Base-by-base conservation (phyloP, 2,888 invertebrate species). In the Agrochola circellaris region DNA sequence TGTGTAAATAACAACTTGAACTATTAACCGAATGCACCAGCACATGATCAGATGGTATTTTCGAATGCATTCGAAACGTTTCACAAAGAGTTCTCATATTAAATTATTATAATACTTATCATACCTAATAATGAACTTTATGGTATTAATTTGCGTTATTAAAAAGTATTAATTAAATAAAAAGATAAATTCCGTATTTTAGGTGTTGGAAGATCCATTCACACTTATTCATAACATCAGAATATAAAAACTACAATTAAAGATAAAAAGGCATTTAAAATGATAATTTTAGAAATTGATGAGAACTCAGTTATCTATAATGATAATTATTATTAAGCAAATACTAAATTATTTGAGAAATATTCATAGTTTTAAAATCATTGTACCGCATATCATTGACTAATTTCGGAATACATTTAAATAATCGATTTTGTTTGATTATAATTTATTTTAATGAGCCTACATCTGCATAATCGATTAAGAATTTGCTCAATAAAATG, bases 401-500 rank as follows among this genome's bases (percentile, higher is more conserved):
- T n/a, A 45, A 72, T 65, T 54, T 73, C 13, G 4, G 60, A 67
- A 73, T 30, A 73, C 6, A 73, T 79, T 79, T 73, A 23, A 73
- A 79, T 79, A 79, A 65, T 71, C 48, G 48, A 78, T 78, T 60
- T 72, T 54, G 7, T 6, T 34, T n/a, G 20, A 48, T 60, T 38
- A 45, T 20, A 54, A 66, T 54, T 73, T 61, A 61, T 78, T 73
- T 56, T 73, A 79, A 79, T 73, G 38, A 61, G 66, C 23, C 38
- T 58, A 34, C 9, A 66, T 61, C 73, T 73, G 38, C 79, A 79
- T 73, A 73, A 78, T 77, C 42, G 64, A 78, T 79, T 72, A 51
- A 26, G 11, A 71, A 64, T 56, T 64, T 64, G 48, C 11, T 17
- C 34, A 56, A 77, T 69, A 69, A 38, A 71, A 51, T 65, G n/a